Conservation (phyloP, 1,140 invertebrate genomes). For the Drosophila dunni region DNA sequence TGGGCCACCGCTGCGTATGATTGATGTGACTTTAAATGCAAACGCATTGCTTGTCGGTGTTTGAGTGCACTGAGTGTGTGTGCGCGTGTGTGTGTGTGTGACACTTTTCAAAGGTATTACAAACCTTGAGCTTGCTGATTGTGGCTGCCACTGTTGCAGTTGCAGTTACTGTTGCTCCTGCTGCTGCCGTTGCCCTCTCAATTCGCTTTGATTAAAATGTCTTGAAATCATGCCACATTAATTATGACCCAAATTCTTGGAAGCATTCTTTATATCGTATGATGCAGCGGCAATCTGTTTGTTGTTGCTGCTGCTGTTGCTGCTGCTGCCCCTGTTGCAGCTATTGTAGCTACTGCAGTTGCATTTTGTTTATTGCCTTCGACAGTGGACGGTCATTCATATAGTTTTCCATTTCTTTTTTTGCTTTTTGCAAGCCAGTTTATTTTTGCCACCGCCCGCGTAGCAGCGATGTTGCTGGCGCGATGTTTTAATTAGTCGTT, state of each 20-base stretch:
- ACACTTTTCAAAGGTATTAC: constrained; percentile 53
- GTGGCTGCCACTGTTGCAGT: constrained; percentile 13
- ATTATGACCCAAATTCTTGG: constrained; percentile 85
- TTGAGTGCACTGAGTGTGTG: neutral
- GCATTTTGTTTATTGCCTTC: constrained; percentile 53
- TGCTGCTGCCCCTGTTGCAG: neutral
- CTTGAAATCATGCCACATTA: constrained; percentile 84
- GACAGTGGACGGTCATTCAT: constrained; percentile 60
- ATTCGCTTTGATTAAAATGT: constrained; percentile 79
- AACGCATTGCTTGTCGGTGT: constrained; percentile 4
- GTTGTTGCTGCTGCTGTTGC: constrained; percentile 29
- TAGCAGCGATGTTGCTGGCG: constrained; percentile 62
- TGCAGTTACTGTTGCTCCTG: constrained; percentile 6
- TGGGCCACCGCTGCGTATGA: constrained; percentile 83
- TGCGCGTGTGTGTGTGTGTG: constrained; percentile 20
- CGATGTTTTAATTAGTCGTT: constrained; percentile 84
- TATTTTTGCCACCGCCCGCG: constrained; percentile 63
- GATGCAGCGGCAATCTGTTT: constrained; percentile 74
- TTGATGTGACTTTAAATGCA: constrained; percentile 78
- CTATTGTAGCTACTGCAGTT: constrained; percentile 53
- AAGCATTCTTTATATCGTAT: constrained; percentile 79
- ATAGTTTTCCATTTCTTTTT: constrained; percentile 50
- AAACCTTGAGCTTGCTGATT: constrained; percentile 35
- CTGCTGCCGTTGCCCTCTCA: constrained; percentile 39
- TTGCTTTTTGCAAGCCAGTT: constrained; percentile 42